Evolutionary conservation across 2,888 invertebrate genomes (phyloP), one percentile per base, ranked within the genome.

Genomic region (Eurois occulta): DNA sequence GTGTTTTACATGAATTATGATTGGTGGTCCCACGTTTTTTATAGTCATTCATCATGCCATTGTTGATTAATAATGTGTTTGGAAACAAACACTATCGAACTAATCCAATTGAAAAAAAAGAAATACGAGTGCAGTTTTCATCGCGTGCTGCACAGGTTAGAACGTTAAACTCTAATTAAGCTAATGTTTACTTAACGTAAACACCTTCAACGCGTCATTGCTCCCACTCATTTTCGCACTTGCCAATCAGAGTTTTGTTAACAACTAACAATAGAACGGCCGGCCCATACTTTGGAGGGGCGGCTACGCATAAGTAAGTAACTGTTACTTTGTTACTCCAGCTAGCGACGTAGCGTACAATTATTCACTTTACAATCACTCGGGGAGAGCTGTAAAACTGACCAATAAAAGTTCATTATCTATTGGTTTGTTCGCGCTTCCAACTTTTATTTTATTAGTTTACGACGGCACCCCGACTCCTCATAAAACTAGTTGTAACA

Each of bases 321-420:
- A 73, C 80, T 71, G 79, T 75, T 52, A 76, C 79, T 64, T 77
- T 55, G 46, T 24, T 62, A 64, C 62, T 28, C 38, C 38, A 41
- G 60, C 80, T 83, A 84, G 82, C 79, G 81, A 81, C 77, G 76
- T 43, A 88, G 78, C 77, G 73, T 48, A 88, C 89, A 91, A 90
- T 89, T 84, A 86, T 81, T 83, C 91, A 90, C 88, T 94, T 95
- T 94, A 96, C 95, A 94, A 92, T 94, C 94, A 93, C 92, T 92
- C 92, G 90, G 96, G 96, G 96, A 94, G 92, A 88, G 92, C 88
- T 93, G 94, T 96, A 96, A 96, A 96, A 94, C 94, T 97, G 97
- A 96, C 97, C 97, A 96, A 96, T 97, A 97, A 97, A 97, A 96
- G 93, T 96, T 95, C 96, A 97, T 97, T 96, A 96, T 95, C 95